Base-by-base conservation (phyloP, 2,888 invertebrate species). In the Syrphus vitripennis region DNA sequence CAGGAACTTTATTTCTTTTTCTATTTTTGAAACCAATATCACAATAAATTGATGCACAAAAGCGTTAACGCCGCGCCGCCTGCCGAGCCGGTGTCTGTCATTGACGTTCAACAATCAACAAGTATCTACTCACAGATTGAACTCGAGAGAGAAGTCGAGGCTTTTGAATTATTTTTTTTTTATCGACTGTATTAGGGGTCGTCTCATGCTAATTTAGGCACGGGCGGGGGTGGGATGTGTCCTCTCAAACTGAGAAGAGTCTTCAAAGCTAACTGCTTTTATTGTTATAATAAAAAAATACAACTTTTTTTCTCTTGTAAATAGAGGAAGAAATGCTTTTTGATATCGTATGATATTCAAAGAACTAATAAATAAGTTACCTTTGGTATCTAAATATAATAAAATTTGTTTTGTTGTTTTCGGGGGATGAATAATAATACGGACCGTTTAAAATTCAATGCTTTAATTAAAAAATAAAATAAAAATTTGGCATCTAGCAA, bases 21-120 rank as follows among this genome's bases (percentile, higher is more conserved):
- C 2, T n/a, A 40, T 37, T 71, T 75, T 81, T 55, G 31, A 21
- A 57, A 21, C 61, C 37, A 37, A 59, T 45, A 48, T 59, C 59
- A 65, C 16, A 4, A 26, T 42, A 77, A 69, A 74, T 83, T 61
- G 74, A 78, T 83, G 67, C 50, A 83, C 82, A 83, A 83, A 71
- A 59, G 72, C 67, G 45, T 24, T 26, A 26, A 57, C 63, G 45
- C 29, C 31, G 5, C 9, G 24, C 9, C 42, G n/a, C 1, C 4
- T 4, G n/a, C n/a, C 19, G 42, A 40, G 31, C 50, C 48, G 34
- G 34, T 50, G 55, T 40, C 45, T 79, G 69, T 70, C 79, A 79
- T 74, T 79, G 63, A 61, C 65, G 72, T 72, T 67, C 45, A 79
- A 72, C 67, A 69, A 74, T n/a, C n/a, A n/a, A n/a, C n/a, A n/a